These are phyloP conservation scores for Ephydatia muelleri DNA, from an alignment of 37 sponge, comb jelly and placozoan genomes.

Conservation along the genomic window DNA sequence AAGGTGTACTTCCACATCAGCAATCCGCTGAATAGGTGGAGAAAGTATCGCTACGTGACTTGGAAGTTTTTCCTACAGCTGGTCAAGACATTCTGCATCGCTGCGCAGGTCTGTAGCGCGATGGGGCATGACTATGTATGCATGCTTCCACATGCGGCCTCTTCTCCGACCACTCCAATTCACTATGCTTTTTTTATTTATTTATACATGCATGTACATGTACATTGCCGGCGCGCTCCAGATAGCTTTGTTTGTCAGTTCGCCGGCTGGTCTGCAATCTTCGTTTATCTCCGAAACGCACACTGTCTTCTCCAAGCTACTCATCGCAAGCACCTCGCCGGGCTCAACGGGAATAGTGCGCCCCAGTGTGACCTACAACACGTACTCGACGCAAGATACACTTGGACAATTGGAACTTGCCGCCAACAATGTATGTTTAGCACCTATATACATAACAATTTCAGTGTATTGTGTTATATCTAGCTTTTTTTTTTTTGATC, in stretches of 20 bases:
- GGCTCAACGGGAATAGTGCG: neutral
- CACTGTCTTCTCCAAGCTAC: neutral
- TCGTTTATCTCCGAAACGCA: neutral
- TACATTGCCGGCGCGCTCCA: no score
- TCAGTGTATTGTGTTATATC: no score
- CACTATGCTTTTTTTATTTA: no score
- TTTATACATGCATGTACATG: no score
- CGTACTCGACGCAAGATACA: neutral
- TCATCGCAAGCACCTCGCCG: neutral
- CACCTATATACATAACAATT: no score
- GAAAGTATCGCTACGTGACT: slow-evolving; percentile 35
- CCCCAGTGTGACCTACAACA: neutral
- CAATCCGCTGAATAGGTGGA: slow-evolving; percentile 67
- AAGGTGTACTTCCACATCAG: slow-evolving; percentile 55
- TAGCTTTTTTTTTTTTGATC: no score
- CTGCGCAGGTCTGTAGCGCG: slow-evolving; percentile 36
- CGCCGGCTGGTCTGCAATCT: neutral
- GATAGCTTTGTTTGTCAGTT: neutral
- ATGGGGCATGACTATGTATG: neutral
- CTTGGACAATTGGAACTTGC: neutral
- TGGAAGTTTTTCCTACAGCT: slow-evolving; percentile 42
- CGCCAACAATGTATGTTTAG: neutral
- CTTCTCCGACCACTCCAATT: no score
- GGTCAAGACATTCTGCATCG: slow-evolving; percentile 40
- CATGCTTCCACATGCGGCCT: neutral